Evolutionary conservation across 2,797 vertebrate genomes (phyloP).

Genomic region (Poecilia picta): DNA sequence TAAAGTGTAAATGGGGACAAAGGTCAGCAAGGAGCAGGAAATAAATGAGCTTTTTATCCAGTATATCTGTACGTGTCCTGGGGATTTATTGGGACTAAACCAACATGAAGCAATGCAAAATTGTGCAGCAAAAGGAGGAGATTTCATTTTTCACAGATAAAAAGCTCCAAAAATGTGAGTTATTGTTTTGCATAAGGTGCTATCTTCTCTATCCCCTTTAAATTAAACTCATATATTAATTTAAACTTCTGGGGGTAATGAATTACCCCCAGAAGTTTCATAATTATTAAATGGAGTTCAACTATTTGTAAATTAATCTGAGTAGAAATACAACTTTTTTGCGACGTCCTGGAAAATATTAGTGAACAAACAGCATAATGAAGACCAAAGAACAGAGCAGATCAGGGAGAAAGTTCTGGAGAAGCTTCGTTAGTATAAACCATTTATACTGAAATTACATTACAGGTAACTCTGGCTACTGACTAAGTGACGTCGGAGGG

Average conservation of each 20-base stretch:
- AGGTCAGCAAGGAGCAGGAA: conserved; percentile 20
- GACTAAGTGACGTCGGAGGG: too few relatives aligned
- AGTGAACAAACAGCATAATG: not conserved
- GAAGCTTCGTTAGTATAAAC: not conserved
- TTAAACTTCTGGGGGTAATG: not conserved
- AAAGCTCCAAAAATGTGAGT: not conserved
- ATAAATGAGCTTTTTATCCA: conserved; percentile 25
- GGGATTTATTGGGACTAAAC: not conserved
- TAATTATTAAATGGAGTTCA: not conserved
- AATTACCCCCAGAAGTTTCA: not conserved
- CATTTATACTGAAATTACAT: not conserved
- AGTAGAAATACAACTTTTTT: not conserved
- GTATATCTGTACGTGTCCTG: not conserved
- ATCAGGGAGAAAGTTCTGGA: not conserved
- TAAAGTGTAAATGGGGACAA: conserved; percentile 15
- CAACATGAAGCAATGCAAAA: not conserved
- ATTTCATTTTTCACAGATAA: not conserved
- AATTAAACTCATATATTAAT: not conserved
- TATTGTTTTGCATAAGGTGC: not conserved
- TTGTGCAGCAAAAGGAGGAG: not conserved
- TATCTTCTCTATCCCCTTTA: too few relatives aligned
- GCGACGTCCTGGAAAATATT: not conserved
- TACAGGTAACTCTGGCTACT: not conserved
- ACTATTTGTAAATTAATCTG: not conserved
- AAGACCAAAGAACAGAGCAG: not conserved